Evolutionary conservation across 1,140 invertebrate species (phyloP), one percentile per base, ranked within the genome.

Genomic region (Agrilus planipennis): DNA sequence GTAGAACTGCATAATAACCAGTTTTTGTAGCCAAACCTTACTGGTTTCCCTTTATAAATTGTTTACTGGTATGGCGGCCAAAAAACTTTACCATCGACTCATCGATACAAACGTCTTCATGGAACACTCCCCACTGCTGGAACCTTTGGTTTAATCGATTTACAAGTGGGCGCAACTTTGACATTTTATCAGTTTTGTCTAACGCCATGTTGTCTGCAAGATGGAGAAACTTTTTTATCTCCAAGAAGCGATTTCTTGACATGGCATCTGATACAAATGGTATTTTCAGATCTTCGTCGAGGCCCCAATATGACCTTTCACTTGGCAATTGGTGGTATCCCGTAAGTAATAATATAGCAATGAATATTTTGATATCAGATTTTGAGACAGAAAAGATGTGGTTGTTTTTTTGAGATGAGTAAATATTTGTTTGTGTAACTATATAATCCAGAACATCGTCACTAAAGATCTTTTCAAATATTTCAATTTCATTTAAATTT

Each of bases 151-250:
- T 28, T 17, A 36, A 22, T 22, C 16, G 25, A 12, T 21, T 39
- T 16, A 16, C 29, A 7, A 44, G 29, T 7, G 34, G 42, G 28
- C 18, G 7, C 21, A 30, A 6, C 21, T 44, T 42, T 17, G 14
- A 37, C 12, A 29, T 38, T 20, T 42, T 42, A 18, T 42, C 41
- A 25, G 5, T 29, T 28, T 21, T 28, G 20, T 37, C 41, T 4
- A 36, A 18, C 7, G 4, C 16, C 11, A 5, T 15, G 39, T 44
- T 44, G 14, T 44, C 17, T 32, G 27, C 36, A 42, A 50, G 46
- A 47, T 58, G 50, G 25, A 55, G 34, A 36, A 53, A 49, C 49
- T 39, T 51, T 49, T 56, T 51, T 46, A 56, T 56, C 20, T 53
- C 46, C 15, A 40, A 30, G 46, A 53, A 55, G 36, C 46, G 50